Base-by-base conservation (phyloP, 2,888 invertebrate species). In the Epistrophe eligans region DNA sequence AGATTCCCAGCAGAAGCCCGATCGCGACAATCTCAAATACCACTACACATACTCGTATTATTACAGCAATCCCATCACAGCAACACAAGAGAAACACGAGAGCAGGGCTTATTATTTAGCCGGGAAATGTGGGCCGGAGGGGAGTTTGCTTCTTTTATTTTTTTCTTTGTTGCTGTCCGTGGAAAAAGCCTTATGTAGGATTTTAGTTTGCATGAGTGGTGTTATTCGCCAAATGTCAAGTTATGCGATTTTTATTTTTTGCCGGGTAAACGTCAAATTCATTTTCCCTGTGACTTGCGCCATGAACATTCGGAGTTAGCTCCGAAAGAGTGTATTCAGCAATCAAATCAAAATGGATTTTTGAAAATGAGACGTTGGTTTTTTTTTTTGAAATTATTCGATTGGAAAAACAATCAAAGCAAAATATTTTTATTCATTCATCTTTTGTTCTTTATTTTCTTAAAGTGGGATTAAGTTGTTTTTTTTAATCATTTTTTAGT, bases 21-120 rank as follows among this genome's bases (percentile, higher is more conserved):
- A 35, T 79, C 62, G 48, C 48, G 8, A 57, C 64, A 76, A 84
- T 35, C 57, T 50, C 67, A 67, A 67, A 67, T 50, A 67, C 67
- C 50, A 67, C 13, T 35, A 67, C 32, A 67, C 67, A 38, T 43
- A 7, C 7, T 60, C 13, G 1, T 66, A 19, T 50, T 67, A 4
- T 38, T 38, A 50, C 15, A 67, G 5, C 13, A 13, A 67, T 19
- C 19, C 19, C 19, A 50, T 35, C 32, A 38, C 17, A n/a, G n/a
- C n/a, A 50, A 64, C 24, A 62, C 10, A 15, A 19, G 19, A 15
- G 50, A 50, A 67, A 50, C 19, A 9, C 67, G 50, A 67, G 50
- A 67, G 50, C 50, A 38, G 50, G 28, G 17, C 11, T 50, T 67
- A 9, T n/a, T 10, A 24, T 62, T 62, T 62, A 24, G 40, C 62